Base-by-base conservation (phyloP, 2,113 vertebrate species). In the Ariopsis seemanni region DNA sequence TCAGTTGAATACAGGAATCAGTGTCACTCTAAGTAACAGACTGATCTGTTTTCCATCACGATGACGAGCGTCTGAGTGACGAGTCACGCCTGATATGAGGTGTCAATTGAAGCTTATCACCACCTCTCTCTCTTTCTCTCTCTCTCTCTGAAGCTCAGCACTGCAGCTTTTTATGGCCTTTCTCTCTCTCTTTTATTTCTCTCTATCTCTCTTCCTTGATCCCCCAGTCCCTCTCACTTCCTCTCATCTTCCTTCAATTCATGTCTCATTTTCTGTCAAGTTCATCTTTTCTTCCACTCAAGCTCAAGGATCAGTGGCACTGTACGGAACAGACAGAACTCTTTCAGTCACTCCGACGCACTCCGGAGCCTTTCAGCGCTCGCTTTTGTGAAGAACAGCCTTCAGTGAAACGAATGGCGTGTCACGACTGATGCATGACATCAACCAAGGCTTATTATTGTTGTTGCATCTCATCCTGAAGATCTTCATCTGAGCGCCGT, bases 251-350 rank as follows among this genome's bases (percentile, higher is more conserved):
- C n/a, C 52, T 57, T 57, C n/a, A 55, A 78, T 78, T 22, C 8
- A n/a, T 1, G 6, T 78, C 75, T 78, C 11, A n/a, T 78, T 53
- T 78, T 53, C 50, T 53, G 50, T 53, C 11, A 53, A 78, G 12
- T 12, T 53, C 50, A 9, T 71, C 65, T 67, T 42, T 58, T 62
- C 57, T 48, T 22, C 62, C 58, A 25, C n/a, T 30, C 11, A 4
- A 62, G n/a, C 58, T 14, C 1, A 11, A 50, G 60, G 25, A 50
- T 82, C 53, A 82, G 30, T 82, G 58, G 2, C 80, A 50, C 58
- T 82, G 60, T 65, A 48, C 50, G 20, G 65, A 50, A 65, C 30
- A 82, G 81, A 65, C 18, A 52, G 42, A 67, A 82, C 58, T 82
- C 79, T 81, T 62, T 81, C 58, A 82, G 80, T 48, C 25, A 20